A percentile compares a stretch with the other conserved stretches of the same genome.
Evolutionary conservation across 2,888 invertebrate genomes (phyloP).

Genomic region (Caradrina clavipalpis): DNA sequence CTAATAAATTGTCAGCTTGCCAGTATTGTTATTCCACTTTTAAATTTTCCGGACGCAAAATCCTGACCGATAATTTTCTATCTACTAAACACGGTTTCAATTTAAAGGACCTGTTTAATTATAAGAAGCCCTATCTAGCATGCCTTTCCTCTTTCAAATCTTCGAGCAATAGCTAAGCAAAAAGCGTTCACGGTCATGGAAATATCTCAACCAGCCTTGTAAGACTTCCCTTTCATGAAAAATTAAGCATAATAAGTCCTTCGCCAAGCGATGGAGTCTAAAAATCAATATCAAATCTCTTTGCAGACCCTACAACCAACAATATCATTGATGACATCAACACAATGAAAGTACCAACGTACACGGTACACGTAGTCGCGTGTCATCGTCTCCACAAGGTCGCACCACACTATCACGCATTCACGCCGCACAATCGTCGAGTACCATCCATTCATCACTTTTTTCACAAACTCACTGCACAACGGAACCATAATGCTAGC

Average conservation of each 20-base stretch:
- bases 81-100: neutral
- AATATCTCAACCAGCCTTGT: no score
- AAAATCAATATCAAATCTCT: neutral
- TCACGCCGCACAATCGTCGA: conserved; percentile 54
- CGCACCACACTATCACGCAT: conserved; percentile 59
- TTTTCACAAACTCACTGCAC: conserved; percentile 60
- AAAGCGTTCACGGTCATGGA: no score
- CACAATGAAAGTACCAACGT: conserved; percentile 42
- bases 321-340: conserved; percentile 28
- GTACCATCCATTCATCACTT: conserved; percentile 67
- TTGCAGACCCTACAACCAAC: neutral
- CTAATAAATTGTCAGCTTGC: no score
- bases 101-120: neutral
- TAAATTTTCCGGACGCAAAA: no score
- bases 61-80: no score
- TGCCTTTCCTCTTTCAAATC: neutral
- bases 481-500: conserved; percentile 36
- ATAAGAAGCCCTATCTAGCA: no score
- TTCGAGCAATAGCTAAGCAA: neutral
- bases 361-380: conserved; percentile 66
- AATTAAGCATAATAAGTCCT: neutral
- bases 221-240: neutral
- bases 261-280: neutral
- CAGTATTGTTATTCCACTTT: no score
- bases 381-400: conserved; percentile 75